Percentiles rank a stretch among this genome's conserved stretches.
Evolutionary conservation across 2,797 vertebrate genomes (phyloP).

Genomic region (Semotilus atromaculatus): DNA sequence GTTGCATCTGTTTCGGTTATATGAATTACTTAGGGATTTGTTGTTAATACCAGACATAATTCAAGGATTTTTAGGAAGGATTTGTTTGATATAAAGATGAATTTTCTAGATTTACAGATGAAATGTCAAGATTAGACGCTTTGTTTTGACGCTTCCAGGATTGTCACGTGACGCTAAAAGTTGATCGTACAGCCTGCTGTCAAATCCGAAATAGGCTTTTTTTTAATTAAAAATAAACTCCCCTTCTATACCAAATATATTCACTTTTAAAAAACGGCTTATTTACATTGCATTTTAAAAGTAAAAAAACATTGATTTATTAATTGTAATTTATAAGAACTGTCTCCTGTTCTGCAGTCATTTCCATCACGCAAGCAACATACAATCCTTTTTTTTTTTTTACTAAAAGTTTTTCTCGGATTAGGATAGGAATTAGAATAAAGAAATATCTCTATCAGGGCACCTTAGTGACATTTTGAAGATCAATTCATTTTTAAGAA

Average conservation of each 20-base stretch:
- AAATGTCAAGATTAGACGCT: not conserved
- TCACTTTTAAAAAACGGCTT: not conserved
- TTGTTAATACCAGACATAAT: not conserved
- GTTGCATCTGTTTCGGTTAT: not conserved
- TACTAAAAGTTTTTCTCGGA: not conserved
- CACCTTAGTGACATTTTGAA: not conserved
- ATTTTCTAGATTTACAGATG: not conserved
- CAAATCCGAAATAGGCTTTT: not conserved
- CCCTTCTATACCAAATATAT: not conserved
- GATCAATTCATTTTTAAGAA: not conserved
- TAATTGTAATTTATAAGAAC: not conserved
- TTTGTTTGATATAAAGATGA: not conserved
- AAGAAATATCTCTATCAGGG: not conserved
- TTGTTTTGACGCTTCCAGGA: slow-evolving; percentile 35
- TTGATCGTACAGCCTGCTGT: not conserved
- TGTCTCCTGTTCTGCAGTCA: not conserved
- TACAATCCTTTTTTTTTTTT: too few relatives aligned
- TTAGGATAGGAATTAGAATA: not conserved
- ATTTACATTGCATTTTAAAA: not conserved
- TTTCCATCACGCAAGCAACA: not conserved
- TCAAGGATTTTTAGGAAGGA: not conserved
- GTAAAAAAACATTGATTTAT: not conserved
- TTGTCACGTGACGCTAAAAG: slow-evolving; percentile 16
- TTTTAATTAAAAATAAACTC: not conserved
- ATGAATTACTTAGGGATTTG: not conserved